Evolutionary conservation across 2,888 invertebrate genomes (phyloP), one percentile per base, ranked within the genome.

Genomic region (Tipula confusa): DNA sequence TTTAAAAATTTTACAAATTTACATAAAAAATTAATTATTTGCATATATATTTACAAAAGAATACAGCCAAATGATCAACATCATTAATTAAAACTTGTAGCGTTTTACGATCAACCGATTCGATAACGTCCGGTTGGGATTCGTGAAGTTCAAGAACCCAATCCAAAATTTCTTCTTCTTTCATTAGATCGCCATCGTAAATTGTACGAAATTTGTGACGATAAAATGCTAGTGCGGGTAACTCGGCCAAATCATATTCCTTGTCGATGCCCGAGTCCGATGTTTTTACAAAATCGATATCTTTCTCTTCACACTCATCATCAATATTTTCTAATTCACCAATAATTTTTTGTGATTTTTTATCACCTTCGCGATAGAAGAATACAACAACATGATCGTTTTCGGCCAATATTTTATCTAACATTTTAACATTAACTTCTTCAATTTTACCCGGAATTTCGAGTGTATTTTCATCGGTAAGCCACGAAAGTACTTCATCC

Each of bases 401-500:
- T 88, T 96, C 96, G 84, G 94, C 93, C 85, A 97, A 91, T 86
- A 97, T 95, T 88, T 96, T 97, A 87, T 97, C 97, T 88, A 97
- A 90, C 97, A 97, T 97, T 88, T 93, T 94, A 0, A 93, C 92
- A 87, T 97, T 97, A 43, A 97, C 96, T 90, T 97, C 97, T 88
- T 97, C 97, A 86, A 97, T 97, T 89, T 95, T 94, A 84, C 97
- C 97, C 6, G 97, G 97, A 87, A 97, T 96, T 89, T 97, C 96
- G 9, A 97, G 90, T 4, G 96, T 97, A 85, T 97, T 93, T 88
- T 97, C 97, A 87, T 97, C 96, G 0, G 97, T 97, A 79, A 97
- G 90, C 97, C 97, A 97, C 0, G 96, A 93, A 29, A 97, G 89
- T 0, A 97, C 97, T 88, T 96, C 96, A 87, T 97, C 97, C 90